Conservation (phyloP, 2,888 invertebrate genomes). For the Diloba caeruleocephala region DNA sequence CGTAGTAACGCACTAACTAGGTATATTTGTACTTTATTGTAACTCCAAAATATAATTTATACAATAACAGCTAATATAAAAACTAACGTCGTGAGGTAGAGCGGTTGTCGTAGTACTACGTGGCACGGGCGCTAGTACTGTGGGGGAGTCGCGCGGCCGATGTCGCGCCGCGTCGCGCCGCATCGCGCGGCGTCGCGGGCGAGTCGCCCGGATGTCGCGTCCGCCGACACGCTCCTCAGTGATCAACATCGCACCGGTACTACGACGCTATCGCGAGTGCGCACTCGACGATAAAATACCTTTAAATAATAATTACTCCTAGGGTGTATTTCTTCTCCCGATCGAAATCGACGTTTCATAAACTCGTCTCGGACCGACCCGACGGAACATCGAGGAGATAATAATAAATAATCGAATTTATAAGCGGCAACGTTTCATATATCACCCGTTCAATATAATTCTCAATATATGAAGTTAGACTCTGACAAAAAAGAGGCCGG, state of each 20-base stretch:
- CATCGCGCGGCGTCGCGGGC: constrained; percentile 20
- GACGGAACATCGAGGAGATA: constrained; percentile 87
- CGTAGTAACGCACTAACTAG: constrained; percentile 67
- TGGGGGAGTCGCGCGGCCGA: constrained; percentile 49
- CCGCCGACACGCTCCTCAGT: constrained; percentile 69
- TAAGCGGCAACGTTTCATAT: constrained; percentile 89
- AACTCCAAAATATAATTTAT: constrained; percentile 87
- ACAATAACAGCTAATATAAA: constrained; percentile 87
- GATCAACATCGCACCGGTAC: constrained; percentile 86
- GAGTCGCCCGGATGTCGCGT: constrained; percentile 37
- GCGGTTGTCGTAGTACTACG: constrained; percentile 77
- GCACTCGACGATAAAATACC: constrained; percentile 81
- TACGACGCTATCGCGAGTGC: constrained; percentile 83
- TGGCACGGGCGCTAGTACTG: constrained; percentile 62
- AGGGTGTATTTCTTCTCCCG: constrained; percentile 89
- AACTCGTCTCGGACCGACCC: constrained; percentile 88
- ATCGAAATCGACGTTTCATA: constrained; percentile 88
- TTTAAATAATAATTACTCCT: constrained; percentile 86
- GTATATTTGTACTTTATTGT: constrained; percentile 83
- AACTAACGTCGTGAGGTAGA: constrained; percentile 86
- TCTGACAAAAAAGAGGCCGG: constrained; percentile 79
- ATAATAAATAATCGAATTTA: constrained; percentile 86
- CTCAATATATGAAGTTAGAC: constrained; percentile 88
- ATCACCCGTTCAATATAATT: constrained; percentile 89
- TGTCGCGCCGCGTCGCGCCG: constrained; percentile 37